Evolutionary conservation across 2,888 invertebrate genomes (phyloP), one percentile per base, ranked within the genome.

Genomic region (Colostygia pectinataria): DNA sequence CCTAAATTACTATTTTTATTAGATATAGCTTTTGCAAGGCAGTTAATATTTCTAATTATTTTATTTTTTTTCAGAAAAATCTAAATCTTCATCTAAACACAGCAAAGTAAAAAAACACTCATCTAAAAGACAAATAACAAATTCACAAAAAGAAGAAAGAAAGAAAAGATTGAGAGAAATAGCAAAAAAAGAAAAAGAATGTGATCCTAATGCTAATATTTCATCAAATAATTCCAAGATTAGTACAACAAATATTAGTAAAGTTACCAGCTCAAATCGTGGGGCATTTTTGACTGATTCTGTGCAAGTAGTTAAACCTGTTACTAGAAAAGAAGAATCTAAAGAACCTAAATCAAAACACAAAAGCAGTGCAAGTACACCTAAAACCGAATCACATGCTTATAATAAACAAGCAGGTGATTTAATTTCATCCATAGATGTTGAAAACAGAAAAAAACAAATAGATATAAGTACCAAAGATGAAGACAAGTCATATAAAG

Each of bases 281-380:
- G 92, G 92, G 0, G 91, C 91, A 27, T 92, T 92, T 64, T 76
- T 93, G 33, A 82, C 80, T 12, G 81, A 86, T 63, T 45, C 63
- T 28, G 63, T 61, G 25, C 61, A 74, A 60, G 57, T 68, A 49
- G 68, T 73, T 1, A 76, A 77, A 60, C 72, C 78, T 44, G 74
- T 65, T 15, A 74, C 76, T 48, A 68, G 65, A 63, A 79, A 73
- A 51, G 63, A 62, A 37, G 61, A 58, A 46, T 32, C 31, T 37
- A 62, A 58, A 47, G 34, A 45, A 24, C 23, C 36, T 6, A 66
- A 63, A 48, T 31, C 42, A 18, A 66, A 65, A 61, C 38, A 53
- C 4, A 48, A 53, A 38, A 53, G 15, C 20, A 36, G 12, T 44
- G 29, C 31, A 10, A 40, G 34, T 18, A 9, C 36, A 12, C 14